A percentile compares a stretch with the other conserved stretches of the same genome.
Conservation (phyloP, 2,797 vertebrate species). For the Sebastes iracundus region DNA sequence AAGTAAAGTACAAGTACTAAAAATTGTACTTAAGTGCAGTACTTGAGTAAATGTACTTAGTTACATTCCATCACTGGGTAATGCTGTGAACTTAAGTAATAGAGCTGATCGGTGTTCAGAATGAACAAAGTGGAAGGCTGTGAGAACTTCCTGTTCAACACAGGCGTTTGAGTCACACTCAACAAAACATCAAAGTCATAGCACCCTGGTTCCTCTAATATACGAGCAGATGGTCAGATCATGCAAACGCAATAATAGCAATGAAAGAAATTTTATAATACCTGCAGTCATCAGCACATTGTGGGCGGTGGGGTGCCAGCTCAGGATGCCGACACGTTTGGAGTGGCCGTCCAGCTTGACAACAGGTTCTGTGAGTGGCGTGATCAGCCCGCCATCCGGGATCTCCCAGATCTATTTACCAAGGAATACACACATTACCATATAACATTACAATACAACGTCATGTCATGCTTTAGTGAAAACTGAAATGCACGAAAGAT, state of each 20-base stretch:
- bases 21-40: too few species aligned
- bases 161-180: not conserved
- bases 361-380: constrained; percentile 85
- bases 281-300: constrained; percentile 93
- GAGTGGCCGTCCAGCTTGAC: constrained; percentile 93
- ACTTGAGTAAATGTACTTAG: too few species aligned
- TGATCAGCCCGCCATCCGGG: constrained; percentile 77
- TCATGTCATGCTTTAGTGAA: not conserved
- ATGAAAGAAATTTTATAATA: constrained; percentile 36
- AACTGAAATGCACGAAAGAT: not conserved
- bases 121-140: not conserved
- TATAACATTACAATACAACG: not conserved
- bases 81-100: not conserved
- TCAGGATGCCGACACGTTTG: constrained; percentile 90
- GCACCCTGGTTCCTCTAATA: not conserved
- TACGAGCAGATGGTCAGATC: too few species aligned
- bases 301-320: constrained; percentile 93
- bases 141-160: constrained; percentile 36
- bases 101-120: not conserved
- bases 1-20: too few species aligned
- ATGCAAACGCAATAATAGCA: not conserved
- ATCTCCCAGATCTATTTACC: constrained; percentile 86
- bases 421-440: not conserved
- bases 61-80: not conserved
- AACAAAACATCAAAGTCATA: not conserved